Evolutionary conservation across 2,797 vertebrate species (phyloP).

Genomic region (Rhabdophis nuchalis): DNA sequence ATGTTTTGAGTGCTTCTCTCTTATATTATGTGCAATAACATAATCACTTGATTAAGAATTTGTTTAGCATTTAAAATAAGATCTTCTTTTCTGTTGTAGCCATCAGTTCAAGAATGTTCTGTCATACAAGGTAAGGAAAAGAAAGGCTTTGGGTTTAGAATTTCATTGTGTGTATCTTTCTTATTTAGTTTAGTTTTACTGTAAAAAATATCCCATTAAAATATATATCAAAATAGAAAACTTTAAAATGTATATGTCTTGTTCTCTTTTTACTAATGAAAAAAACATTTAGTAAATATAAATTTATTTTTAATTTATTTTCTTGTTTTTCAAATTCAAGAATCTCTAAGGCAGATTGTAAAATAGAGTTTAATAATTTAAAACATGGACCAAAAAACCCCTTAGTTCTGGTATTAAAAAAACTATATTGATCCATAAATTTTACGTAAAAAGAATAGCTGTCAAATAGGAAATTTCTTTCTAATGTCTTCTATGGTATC

Average conservation of each 20-base stretch:
- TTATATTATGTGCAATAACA: neutral
- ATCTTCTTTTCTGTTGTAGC: constrained; percentile 64
- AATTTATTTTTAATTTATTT: neutral
- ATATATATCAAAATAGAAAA: neutral
- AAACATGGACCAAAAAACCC: neutral
- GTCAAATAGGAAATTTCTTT: neutral
- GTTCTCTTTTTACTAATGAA: neutral
- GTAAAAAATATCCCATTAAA: neutral
- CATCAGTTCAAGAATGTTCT: constrained; percentile 72
- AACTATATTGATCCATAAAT: neutral
- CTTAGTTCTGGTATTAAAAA: neutral
- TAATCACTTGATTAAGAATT: neutral
- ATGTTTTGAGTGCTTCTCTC: neutral
- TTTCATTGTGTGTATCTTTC: neutral
- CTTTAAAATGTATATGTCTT: constrained; percentile 5
- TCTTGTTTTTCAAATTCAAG: neutral
- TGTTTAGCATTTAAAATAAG: neutral
- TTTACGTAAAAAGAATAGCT: neutral
- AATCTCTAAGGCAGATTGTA: neutral
- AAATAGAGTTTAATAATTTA: neutral
- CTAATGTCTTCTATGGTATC: neutral
- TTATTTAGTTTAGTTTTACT: constrained; percentile 7
- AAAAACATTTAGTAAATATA: neutral
- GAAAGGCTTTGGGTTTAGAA: neutral
- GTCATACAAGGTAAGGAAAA: constrained; percentile 75